phyloP scores from a whole-genome alignment of 30 jellyfish, hydroid and myxozoan species.

The Pseudorhiza aurosa region DNA sequence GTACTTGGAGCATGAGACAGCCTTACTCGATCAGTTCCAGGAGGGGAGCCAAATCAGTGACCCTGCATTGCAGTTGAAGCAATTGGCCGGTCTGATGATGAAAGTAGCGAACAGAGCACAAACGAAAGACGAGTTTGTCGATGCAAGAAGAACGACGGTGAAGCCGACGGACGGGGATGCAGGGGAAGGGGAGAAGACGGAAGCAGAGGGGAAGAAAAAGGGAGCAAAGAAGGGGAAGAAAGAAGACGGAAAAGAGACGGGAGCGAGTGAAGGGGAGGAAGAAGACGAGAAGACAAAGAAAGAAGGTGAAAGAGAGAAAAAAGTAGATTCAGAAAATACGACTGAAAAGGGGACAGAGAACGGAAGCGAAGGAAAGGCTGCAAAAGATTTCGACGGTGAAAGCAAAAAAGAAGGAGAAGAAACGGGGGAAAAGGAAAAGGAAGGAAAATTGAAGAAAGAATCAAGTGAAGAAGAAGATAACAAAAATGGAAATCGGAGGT shows the following conservation, averaged over 20 bases:
- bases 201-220: slow-evolving; percentile 5
- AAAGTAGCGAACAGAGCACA: slow-evolving; percentile 56
- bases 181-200: slow-evolving; percentile 6
- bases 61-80: slow-evolving; percentile 65
- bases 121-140: slow-evolving; percentile 51
- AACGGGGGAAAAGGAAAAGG: background rate
- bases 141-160: slow-evolving; percentile 64
- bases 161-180: slow-evolving; percentile 26
- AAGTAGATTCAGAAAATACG: background rate
- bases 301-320: slow-evolving; percentile 8
- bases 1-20: slow-evolving; percentile 79
- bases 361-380: background rate
- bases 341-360: background rate
- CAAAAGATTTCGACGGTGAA: background rate
- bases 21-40: slow-evolving; percentile 71
- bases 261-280: background rate
- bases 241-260: background rate
- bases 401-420: background rate
- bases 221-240: background rate
- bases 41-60: slow-evolving; percentile 78
- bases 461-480: background rate
- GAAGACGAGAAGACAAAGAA: slow-evolving; percentile 2
- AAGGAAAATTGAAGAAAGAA: background rate
- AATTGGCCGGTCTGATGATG: slow-evolving; percentile 58
- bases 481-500: background rate